These are phyloP conservation scores for Dipodomys stephensi DNA, from an alignment of 2,113 vertebrate species.

Conservation along the genomic window DNA sequence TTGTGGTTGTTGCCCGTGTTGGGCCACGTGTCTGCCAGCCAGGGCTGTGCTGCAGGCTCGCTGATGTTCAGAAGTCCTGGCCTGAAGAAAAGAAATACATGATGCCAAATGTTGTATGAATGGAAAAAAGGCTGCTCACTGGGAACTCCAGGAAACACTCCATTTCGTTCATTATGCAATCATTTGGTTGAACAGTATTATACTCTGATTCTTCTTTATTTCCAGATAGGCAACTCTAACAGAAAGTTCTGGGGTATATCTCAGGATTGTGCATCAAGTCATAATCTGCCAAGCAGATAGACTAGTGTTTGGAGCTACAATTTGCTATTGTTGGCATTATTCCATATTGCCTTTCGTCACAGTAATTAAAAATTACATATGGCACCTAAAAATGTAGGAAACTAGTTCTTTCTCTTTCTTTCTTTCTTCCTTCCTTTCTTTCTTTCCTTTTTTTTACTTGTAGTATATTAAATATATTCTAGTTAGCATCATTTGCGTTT, in stretches of 20 bases:
- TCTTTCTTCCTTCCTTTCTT: no score
- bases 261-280: background rate
- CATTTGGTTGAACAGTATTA: background rate
- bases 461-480: background rate
- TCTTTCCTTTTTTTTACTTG: background rate
- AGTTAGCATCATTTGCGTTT: background rate
- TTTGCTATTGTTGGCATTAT: background rate
- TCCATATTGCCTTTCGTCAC: background rate
- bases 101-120: background rate
- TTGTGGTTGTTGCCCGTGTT: constrained; percentile 97
- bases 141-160: background rate
- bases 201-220: background rate
- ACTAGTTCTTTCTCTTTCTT: no score
- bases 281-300: background rate
- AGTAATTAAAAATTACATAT: background rate
- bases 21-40: constrained; percentile 99
- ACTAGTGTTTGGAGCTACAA: background rate
- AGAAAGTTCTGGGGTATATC: background rate
- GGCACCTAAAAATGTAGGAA: no score
- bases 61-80: constrained; percentile 98
- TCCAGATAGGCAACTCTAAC: background rate
- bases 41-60: constrained; percentile 94
- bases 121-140: background rate
- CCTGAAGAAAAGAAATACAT: constrained; percentile 83
- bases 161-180: background rate